Evolutionary conservation across 2,113 vertebrate species (phyloP).

Genomic region (Hydropotes inermis): DNA sequence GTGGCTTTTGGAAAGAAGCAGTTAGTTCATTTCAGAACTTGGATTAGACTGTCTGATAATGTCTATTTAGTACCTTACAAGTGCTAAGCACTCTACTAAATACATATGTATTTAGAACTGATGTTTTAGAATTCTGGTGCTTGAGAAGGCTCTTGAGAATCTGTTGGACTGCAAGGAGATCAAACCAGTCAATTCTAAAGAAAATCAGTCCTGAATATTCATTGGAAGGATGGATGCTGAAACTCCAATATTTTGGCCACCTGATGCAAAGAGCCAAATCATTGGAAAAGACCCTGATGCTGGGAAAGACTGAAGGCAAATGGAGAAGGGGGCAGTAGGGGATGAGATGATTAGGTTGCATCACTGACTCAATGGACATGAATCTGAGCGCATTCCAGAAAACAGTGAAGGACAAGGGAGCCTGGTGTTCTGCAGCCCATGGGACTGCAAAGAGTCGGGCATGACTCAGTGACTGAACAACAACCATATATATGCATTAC

Average conservation of each 20-base stretch:
- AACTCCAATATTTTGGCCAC: neutral
- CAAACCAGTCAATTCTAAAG: neutral
- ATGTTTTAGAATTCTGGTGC: neutral
- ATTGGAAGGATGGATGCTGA: neutral
- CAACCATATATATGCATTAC: neutral
- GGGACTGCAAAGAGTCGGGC: neutral
- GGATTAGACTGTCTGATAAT: neutral
- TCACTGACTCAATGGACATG: neutral
- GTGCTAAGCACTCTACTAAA: neutral
- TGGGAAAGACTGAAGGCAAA: neutral
- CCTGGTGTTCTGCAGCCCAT: neutral
- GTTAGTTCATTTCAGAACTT: neutral
- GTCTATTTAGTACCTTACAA: neutral
- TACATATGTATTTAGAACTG: neutral
- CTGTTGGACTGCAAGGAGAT: accelerated
- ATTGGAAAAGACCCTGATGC: neutral
- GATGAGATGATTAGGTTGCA: neutral
- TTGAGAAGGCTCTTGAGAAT: neutral
- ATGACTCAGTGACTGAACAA: neutral
- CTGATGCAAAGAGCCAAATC: neutral
- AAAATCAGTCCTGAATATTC: neutral
- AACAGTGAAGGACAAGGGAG: neutral
- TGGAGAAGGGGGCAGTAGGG: neutral
- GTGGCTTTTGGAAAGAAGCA: neutral
- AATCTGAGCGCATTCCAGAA: neutral